phyloP scores from a whole-genome alignment of 1,140 invertebrate species.

The Pentalonia nigronervosa region DNA sequence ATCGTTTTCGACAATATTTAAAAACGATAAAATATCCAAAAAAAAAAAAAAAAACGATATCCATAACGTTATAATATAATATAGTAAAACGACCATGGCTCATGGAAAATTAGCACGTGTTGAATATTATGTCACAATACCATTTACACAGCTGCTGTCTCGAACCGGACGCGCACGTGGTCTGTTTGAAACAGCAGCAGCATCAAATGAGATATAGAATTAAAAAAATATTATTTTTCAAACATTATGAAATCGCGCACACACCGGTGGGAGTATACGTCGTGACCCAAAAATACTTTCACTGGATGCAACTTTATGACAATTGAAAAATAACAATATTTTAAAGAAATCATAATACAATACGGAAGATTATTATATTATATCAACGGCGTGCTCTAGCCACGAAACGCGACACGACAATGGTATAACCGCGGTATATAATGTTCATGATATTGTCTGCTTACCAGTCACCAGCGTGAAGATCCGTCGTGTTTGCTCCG shows the following conservation, averaged over 20 bases:
- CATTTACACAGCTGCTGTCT: not conserved
- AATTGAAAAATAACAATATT: not conserved
- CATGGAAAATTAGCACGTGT: not conserved
- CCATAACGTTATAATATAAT: not conserved
- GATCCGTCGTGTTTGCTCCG: constrained; percentile 3
- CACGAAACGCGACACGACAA: not conserved
- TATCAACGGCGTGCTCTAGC: too few relatives aligned
- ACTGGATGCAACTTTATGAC: constrained; percentile 7
- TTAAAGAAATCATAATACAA: not conserved
- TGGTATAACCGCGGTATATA: not conserved
- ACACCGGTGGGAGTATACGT: not conserved
- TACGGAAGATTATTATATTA: not conserved
- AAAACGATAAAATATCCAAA: not conserved
- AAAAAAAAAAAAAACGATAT: not conserved
- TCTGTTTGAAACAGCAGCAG: not conserved
- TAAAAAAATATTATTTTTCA: not conserved
- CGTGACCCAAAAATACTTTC: constrained; percentile 46
- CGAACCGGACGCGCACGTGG: not conserved
- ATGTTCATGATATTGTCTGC: not conserved
- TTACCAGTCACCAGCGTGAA: constrained; percentile 32
- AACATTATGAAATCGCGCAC: not conserved
- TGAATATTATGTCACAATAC: not conserved
- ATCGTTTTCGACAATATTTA: too few relatives aligned
- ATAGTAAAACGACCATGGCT: not conserved
- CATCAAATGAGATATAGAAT: not conserved